phyloP scores from a whole-genome alignment of 1,140 invertebrate genomes.

The Achatina immaculata region DNA sequence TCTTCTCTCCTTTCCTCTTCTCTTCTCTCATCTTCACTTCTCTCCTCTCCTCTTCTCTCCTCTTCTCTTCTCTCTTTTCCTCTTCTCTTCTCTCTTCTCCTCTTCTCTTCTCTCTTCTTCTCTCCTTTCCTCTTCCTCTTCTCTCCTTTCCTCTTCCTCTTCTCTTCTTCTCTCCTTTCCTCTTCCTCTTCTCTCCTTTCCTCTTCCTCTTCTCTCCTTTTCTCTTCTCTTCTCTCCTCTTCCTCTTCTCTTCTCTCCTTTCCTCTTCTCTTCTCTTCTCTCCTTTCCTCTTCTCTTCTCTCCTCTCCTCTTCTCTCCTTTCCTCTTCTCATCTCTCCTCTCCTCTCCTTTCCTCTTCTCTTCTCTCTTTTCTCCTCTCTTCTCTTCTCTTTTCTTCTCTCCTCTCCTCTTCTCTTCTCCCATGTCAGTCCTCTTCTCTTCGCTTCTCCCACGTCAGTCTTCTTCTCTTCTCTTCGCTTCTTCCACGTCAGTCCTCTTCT shows the following conservation, averaged over 20 bases:
- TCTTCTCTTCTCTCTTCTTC: neutral
- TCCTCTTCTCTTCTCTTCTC: neutral
- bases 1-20: too few species aligned
- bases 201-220: slow-evolving; percentile 1
- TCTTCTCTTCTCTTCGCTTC: too few species aligned
- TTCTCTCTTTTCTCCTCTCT: slow-evolving; percentile 1
- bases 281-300: slow-evolving; percentile 3
- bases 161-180: slow-evolving; percentile 2
- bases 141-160: neutral
- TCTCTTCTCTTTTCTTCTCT: neutral
- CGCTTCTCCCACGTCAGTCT: too few species aligned
- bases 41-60: neutral
- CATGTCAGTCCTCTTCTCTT: too few species aligned
- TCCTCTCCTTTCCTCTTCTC: neutral
- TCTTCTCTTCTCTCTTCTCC: neutral
- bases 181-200: slow-evolving; percentile 17
- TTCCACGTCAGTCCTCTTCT: too few species aligned
- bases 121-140: neutral
- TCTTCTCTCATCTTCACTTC: too few species aligned
- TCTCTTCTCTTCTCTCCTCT: neutral
- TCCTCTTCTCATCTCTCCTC: neutral
- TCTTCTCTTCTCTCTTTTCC: neutral
- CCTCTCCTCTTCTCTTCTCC: too few species aligned
- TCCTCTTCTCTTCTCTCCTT: neutral
- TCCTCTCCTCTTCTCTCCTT: neutral